Base-by-base conservation (phyloP, 2,113 vertebrate species). In the Osmerus mordax region DNA sequence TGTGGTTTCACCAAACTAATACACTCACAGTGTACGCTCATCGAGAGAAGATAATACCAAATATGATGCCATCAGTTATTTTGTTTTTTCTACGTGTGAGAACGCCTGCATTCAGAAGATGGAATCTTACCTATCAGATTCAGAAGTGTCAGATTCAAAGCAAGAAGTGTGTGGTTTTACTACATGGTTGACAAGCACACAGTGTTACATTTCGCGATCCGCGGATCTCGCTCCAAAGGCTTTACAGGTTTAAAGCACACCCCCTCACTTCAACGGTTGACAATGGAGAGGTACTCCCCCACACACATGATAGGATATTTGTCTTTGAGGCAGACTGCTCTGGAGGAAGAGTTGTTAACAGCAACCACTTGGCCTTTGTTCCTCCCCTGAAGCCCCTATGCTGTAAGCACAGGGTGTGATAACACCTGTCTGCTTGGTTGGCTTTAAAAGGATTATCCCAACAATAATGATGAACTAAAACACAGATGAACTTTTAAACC, bases 341-440 rank as follows among this genome's bases (percentile, higher is more conserved):
- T n/a, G 16, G n/a, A 69, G 65, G 68, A 80, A n/a, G 62, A 69
- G 51, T 23, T 65, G 81, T 83, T 75, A 78, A 75, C 73, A 36
- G 72, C 80, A 80, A 83, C 72, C 41, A 12, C 41, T 47, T 55
- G 66, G 13, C 66, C 66, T 68, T 68, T 68, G 4, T 54, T 63
- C 74, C 69, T 69, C n/a, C n/a, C 54, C 41, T 60, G 65, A 65
- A 58, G 66, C 65, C 32, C 70, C 55, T 11, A 11, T 11, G 41
- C 41, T 47, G 66, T 5, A 72, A 58, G 7, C 4, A 36, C 32
- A 36, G 5, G 32, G 32, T 5, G 32, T 36, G 32, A 36, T 36
- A 36, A 67, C 67, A 73, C 54, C 67, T 76, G 63, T 67, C 51
- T 68, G 51, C 14, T 19, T 66, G 41, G 41, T 47, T 11, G 41